Percentiles rank a stretch among this genome's conserved stretches.
Evolutionary conservation across 2,113 vertebrate genomes (phyloP).

Genomic region (Suncus etruscus): DNA sequence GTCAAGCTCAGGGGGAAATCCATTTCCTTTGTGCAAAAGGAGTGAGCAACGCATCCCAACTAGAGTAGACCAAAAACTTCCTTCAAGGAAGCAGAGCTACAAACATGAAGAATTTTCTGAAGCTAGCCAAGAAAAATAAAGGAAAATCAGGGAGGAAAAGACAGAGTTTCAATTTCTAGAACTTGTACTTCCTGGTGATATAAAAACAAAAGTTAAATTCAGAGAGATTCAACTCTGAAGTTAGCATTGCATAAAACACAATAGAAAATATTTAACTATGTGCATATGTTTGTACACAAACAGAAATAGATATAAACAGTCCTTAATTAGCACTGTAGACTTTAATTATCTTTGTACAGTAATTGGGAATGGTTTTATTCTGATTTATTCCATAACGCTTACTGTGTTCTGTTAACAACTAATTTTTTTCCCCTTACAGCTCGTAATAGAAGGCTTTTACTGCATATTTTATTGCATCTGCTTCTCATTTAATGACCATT

Average conservation of each 20-base stretch:
- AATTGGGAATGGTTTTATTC: slow-evolving; percentile 82
- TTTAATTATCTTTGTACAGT: slow-evolving; percentile 84
- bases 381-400: slow-evolving; percentile 82
- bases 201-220: slow-evolving; percentile 79
- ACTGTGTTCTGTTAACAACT: slow-evolving; percentile 84
- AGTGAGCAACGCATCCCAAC: neutral
- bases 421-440: slow-evolving; percentile 69
- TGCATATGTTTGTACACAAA: slow-evolving; percentile 83
- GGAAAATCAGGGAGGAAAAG: slow-evolving; percentile 64
- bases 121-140: slow-evolving; percentile 67
- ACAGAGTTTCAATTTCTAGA: slow-evolving; percentile 73
- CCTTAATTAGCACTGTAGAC: slow-evolving; percentile 82
- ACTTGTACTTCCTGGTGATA: slow-evolving; percentile 74
- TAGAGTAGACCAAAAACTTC: neutral
- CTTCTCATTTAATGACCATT: slow-evolving; percentile 89
- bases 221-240: slow-evolving; percentile 83
- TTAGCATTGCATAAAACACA: slow-evolving; percentile 79
- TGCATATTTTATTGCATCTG: slow-evolving; percentile 85
- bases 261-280: slow-evolving; percentile 82
- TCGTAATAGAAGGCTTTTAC: slow-evolving; percentile 77
- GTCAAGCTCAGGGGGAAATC: slow-evolving; percentile 48
- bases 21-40: neutral
- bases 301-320: slow-evolving; percentile 80
- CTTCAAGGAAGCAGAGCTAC: slow-evolving; percentile 37
- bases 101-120: slow-evolving; percentile 63